A percentile compares a stretch with the other conserved stretches of the same genome.
phyloP scores from a whole-genome alignment of 2,113 vertebrate genomes.

The Cyanistes caeruleus region DNA sequence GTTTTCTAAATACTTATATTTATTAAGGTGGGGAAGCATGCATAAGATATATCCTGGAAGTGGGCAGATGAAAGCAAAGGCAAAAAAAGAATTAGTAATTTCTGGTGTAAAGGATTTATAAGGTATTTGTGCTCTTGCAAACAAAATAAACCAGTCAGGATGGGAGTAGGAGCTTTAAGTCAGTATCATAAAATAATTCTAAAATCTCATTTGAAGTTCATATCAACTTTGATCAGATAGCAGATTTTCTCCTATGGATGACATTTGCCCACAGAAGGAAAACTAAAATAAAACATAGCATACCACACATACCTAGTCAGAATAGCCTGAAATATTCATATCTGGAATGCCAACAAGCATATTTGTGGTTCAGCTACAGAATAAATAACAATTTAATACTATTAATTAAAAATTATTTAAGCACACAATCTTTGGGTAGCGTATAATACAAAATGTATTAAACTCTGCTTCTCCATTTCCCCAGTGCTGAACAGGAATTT shows the following conservation, averaged over 20 bases:
- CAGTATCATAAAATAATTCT: neutral
- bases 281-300: neutral
- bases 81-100: neutral
- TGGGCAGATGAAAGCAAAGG: conserved; percentile 8
- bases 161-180: neutral
- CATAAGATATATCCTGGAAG: neutral
- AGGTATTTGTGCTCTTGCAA: neutral
- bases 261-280: neutral
- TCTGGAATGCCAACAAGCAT: neutral
- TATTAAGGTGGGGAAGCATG: neutral
- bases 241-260: neutral
- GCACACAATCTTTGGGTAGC: neutral
- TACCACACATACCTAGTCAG: neutral
- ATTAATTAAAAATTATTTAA: neutral
- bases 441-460: neutral
- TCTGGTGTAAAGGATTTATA: neutral
- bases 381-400: neutral
- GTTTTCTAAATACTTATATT: neutral
- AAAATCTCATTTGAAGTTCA: conserved; percentile 22
- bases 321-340: neutral
- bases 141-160: neutral
- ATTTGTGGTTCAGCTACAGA: neutral
- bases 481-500: neutral
- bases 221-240: neutral
- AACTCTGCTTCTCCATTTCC: neutral